A percentile compares a stretch with the other conserved stretches of the same genome.
phyloP scores from a whole-genome alignment of 2,888 invertebrate species.

The Ametastegia equiseti region DNA sequence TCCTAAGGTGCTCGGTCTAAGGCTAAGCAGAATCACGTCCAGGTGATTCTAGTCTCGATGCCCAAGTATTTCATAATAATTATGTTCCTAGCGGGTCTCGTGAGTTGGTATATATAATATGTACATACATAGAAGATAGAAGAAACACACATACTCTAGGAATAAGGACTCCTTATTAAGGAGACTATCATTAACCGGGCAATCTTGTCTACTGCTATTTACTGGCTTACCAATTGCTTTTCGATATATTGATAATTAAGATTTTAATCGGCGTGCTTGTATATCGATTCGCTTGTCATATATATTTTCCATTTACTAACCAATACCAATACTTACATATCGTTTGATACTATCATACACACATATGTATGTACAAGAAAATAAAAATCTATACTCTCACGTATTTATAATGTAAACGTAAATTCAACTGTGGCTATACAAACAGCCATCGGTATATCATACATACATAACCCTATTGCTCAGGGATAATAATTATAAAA shows the following conservation, averaged over 20 bases:
- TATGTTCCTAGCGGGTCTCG: slow-evolving; percentile 58
- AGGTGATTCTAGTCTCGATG: slow-evolving; percentile 59
- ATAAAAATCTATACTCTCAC: not conserved
- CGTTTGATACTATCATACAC: not conserved
- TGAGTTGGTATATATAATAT: slow-evolving; percentile 48
- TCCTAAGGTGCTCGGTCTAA: slow-evolving; percentile 12
- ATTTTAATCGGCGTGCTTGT: slow-evolving; percentile 64
- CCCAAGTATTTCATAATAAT: slow-evolving; percentile 65
- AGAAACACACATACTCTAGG: slow-evolving; percentile 50
- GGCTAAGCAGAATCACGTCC: slow-evolving; percentile 66
- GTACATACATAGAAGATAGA: too few species aligned
- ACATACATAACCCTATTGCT: not conserved
- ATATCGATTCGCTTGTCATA: slow-evolving; percentile 46
- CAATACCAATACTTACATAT: not conserved
- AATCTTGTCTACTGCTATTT: slow-evolving; percentile 68
- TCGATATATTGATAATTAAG: slow-evolving; percentile 70
- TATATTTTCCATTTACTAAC: slow-evolving; percentile 36
- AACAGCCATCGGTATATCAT: not conserved
- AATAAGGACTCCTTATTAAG: slow-evolving; percentile 70
- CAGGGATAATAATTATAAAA: slow-evolving; percentile 4
- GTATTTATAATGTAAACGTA: not conserved
- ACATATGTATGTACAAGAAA: not conserved
- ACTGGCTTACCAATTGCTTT: slow-evolving; percentile 60
- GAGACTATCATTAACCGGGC: slow-evolving; percentile 70
- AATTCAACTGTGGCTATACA: not conserved